These are phyloP conservation scores for Calidris pygmaea DNA, from an alignment of 2,113 vertebrate genomes.

Conservation along the genomic window DNA sequence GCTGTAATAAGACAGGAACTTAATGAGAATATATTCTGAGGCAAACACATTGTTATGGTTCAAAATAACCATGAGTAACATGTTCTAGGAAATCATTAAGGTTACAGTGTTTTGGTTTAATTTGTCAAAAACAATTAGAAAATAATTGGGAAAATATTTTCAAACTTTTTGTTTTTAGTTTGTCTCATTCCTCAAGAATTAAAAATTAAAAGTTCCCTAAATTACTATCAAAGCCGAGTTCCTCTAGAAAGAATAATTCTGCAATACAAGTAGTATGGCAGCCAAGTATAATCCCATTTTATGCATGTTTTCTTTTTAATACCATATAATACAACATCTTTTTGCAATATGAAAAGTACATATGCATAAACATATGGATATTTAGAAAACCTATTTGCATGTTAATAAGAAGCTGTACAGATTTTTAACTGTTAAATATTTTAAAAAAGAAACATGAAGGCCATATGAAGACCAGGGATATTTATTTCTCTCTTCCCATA, in stretches of 20 bases:
- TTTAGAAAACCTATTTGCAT: neutral
- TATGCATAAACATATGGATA: neutral
- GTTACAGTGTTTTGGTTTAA: neutral
- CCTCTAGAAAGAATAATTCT: neutral
- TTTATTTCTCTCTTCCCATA: neutral
- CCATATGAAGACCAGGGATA: neutral
- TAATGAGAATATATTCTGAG: neutral
- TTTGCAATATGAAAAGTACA: neutral
- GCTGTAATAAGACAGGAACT: neutral
- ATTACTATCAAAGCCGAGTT: neutral
- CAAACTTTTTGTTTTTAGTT: neutral
- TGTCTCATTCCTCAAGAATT: neutral
- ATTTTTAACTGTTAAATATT: neutral
- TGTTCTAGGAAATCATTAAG: neutral
- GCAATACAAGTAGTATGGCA: neutral
- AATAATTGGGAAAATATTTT: neutral
- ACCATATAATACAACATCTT: neutral
- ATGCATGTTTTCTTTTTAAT: neutral
- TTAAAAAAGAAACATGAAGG: neutral
- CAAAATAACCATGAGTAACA: neutral
- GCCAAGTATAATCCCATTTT: neutral
- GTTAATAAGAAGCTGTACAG: neutral
- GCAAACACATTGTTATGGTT: neutral
- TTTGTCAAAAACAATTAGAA: neutral
- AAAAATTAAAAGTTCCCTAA: neutral